A percentile compares a stretch with the other conserved stretches of the same genome.
phyloP scores from a whole-genome alignment of 2,113 vertebrate genomes.

The Phrynosoma blainvillii region DNA sequence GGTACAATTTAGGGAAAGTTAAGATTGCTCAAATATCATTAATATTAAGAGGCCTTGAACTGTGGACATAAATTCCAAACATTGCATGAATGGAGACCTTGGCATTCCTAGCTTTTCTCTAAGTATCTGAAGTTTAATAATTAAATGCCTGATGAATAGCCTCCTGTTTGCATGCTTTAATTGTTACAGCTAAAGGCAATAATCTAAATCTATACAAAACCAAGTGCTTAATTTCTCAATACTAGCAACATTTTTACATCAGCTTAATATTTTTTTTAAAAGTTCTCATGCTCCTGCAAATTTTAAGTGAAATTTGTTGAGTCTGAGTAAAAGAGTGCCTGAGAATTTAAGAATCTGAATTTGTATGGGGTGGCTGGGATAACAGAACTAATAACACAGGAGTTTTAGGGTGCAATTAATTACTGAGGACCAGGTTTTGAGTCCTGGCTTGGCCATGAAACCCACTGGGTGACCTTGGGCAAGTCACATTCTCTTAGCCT shows the following conservation, averaged over 20 bases:
- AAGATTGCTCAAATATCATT: background rate
- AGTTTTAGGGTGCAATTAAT: too few relatives aligned
- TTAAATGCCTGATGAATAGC: background rate
- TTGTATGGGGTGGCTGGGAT: background rate
- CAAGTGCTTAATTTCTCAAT: background rate
- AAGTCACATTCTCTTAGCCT: too few relatives aligned
- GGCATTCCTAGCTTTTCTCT: background rate
- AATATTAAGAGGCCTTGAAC: background rate
- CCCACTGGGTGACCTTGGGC: too few relatives aligned
- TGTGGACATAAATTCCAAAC: background rate
- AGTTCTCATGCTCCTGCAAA: background rate
- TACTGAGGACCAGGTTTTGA: too few relatives aligned
- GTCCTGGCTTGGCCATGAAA: too few relatives aligned
- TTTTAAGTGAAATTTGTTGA: background rate
- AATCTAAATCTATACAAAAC: background rate
- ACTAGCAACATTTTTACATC: background rate
- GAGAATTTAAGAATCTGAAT: background rate
- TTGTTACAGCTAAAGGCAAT: background rate
- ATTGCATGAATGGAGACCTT: too few relatives aligned
- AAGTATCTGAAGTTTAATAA: background rate
- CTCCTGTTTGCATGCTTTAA: background rate
- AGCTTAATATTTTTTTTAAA: background rate
- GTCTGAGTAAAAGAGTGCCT: background rate
- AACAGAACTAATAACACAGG: background rate
- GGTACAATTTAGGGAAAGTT: background rate